A percentile compares a stretch with the other conserved stretches of the same genome.
Evolutionary conservation across 2,888 invertebrate genomes (phyloP).

Genomic region (Ectemnius cavifrons): DNA sequence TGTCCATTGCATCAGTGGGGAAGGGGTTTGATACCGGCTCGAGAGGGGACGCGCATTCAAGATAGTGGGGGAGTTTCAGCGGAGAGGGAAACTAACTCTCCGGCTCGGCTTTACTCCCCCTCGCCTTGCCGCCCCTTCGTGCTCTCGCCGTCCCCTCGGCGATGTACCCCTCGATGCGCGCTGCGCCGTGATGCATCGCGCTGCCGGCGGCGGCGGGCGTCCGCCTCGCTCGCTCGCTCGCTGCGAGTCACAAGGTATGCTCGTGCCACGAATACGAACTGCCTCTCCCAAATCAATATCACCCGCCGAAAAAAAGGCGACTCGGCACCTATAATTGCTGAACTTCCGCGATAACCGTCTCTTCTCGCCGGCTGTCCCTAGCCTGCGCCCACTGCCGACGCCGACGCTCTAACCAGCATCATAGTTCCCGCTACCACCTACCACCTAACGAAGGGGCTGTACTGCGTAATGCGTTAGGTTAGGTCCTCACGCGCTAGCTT

Average conservation of each 20-base stretch:
- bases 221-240: slow-evolving; percentile 21
- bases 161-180: slow-evolving; percentile 76
- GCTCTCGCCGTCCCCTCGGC: slow-evolving; percentile 31
- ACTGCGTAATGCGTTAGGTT: slow-evolving; percentile 48
- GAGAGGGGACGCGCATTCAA: slow-evolving; percentile 30
- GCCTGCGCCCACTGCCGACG: slow-evolving; percentile 43
- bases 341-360: slow-evolving; percentile 66
- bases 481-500: slow-evolving; percentile 59
- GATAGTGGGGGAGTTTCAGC: slow-evolving; percentile 49
- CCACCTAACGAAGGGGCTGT: slow-evolving; percentile 16
- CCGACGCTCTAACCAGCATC: slow-evolving; percentile 36
- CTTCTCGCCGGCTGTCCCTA: slow-evolving; percentile 36
- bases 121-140: slow-evolving; percentile 42
- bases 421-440: slow-evolving; percentile 24
- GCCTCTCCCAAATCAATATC: slow-evolving; percentile 78
- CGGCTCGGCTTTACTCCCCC: slow-evolving; percentile 52
- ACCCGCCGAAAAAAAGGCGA: slow-evolving; percentile 75
- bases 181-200: slow-evolving; percentile 75
- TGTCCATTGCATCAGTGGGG: slow-evolving; percentile 60
- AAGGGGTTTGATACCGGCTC: slow-evolving; percentile 61
- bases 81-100: slow-evolving; percentile 34
- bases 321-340: slow-evolving; percentile 64
- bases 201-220: slow-evolving; percentile 53
- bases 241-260: slow-evolving; percentile 73
- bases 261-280: slow-evolving; percentile 75